A percentile compares a stretch with the other conserved stretches of the same genome.
Evolutionary conservation across 2,113 vertebrate species (phyloP).

Genomic region (Elephantulus edwardii): DNA sequence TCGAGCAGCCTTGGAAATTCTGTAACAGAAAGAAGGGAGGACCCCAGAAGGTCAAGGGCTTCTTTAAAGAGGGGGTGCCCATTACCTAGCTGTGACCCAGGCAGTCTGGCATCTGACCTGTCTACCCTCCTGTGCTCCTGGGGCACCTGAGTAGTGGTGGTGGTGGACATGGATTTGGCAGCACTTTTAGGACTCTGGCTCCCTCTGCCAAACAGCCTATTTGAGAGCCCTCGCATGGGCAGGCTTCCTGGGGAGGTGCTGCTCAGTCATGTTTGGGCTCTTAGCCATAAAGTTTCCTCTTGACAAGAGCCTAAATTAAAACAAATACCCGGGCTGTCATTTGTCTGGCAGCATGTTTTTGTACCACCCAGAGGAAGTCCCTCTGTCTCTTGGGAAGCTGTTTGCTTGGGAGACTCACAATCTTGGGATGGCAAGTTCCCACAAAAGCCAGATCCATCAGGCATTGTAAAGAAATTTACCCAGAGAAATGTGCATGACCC

Average conservation of each 20-base stretch:
- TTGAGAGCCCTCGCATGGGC: constrained; percentile 39
- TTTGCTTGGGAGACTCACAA: constrained; percentile 37
- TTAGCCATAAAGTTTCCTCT: constrained; percentile 74
- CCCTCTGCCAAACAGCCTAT: not conserved
- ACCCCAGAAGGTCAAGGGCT: not conserved
- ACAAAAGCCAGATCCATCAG: not conserved
- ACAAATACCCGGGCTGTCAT: constrained; percentile 73
- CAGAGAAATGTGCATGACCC: not conserved
- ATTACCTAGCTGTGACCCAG: not conserved
- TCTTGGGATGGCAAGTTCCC: not conserved
- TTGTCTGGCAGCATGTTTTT: constrained; percentile 64
- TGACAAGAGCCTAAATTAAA: constrained; percentile 74
- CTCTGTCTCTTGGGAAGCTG: constrained; percentile 10
- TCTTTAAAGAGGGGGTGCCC: not conserved
- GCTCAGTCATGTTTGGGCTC: constrained; percentile 75
- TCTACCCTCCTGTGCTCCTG: not conserved
- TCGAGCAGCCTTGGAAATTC: constrained; percentile 46
- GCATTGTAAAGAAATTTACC: not conserved
- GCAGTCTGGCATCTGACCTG: constrained; percentile 3
- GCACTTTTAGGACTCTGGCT: not conserved
- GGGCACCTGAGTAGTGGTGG: not conserved
- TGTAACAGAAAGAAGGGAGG: not conserved
- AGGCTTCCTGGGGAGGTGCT: constrained; percentile 69
- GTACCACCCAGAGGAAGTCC: constrained; percentile 60
- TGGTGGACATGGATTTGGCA: not conserved